Percentiles rank a stretch among this genome's conserved stretches.
phyloP scores from a whole-genome alignment of 2,888 invertebrate species.

The Onchidella celtica region DNA sequence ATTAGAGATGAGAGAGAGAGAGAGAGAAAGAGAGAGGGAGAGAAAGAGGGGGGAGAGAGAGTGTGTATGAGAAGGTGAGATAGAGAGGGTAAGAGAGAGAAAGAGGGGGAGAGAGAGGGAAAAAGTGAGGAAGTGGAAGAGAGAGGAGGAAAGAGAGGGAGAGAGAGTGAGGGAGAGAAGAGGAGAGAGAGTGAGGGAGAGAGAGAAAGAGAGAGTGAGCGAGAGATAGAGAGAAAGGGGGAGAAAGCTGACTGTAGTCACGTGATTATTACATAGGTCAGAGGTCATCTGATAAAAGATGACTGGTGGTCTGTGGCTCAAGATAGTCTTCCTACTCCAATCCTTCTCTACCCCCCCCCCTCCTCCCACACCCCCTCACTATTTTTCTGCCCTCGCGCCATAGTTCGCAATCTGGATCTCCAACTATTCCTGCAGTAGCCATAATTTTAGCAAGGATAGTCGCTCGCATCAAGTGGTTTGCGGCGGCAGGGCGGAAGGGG shows the following conservation, averaged over 20 bases:
- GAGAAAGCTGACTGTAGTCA: not conserved
- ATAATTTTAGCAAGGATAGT: too few species aligned
- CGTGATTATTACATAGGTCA: too few species aligned
- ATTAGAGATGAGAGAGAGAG: not conserved
- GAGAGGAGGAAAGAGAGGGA: not conserved
- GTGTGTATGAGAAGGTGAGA: not conserved
- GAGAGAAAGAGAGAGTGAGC: not conserved
- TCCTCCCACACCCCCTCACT: too few species aligned
- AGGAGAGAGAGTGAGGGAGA: not conserved
- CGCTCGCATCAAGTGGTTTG: too few species aligned
- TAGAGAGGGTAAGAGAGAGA: conserved; percentile 1
- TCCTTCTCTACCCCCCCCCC: too few species aligned
- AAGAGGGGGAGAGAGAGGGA: not conserved
- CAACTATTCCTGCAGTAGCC: too few species aligned
- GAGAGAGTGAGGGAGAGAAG: not conserved
- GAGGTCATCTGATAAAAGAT: too few species aligned
- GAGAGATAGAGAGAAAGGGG: not conserved
- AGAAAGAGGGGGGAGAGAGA: not conserved
- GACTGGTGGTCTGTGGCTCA: too few species aligned
- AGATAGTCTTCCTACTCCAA: too few species aligned
- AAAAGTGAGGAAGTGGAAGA: not conserved
- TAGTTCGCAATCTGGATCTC: too few species aligned
- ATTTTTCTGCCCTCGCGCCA: too few species aligned
- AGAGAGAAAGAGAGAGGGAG: not conserved
- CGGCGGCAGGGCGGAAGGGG: too few species aligned